These are phyloP conservation scores for Sebastes kiyomatsui DNA, from an alignment of 2,797 vertebrate species.

Conservation along the genomic window DNA sequence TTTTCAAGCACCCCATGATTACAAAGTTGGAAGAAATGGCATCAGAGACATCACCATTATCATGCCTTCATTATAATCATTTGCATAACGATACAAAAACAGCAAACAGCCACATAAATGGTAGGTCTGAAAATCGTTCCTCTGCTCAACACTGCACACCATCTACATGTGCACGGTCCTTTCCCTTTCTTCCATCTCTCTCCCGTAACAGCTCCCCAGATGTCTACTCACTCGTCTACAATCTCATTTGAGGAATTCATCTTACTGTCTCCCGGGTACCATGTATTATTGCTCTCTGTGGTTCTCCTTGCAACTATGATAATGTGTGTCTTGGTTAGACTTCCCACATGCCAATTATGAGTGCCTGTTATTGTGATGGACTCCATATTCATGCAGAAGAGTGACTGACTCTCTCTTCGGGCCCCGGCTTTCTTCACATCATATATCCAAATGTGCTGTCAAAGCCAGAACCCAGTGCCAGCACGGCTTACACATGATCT, in stretches of 20 bases:
- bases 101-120: conserved; percentile 27
- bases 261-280: conserved; percentile 70
- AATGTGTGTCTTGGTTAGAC: conserved; percentile 73
- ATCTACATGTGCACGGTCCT: conserved; percentile 15
- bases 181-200: conserved; percentile 35
- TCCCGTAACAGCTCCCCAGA: conserved; percentile 64
- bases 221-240: conserved; percentile 61
- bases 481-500: conserved; percentile 15
- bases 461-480: conserved; percentile 8
- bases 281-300: conserved; percentile 72
- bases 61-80: conserved; percentile 23
- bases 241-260: conserved; percentile 82
- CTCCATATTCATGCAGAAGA: conserved; percentile 43
- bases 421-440: conserved; percentile 22
- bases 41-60: conserved; percentile 16
- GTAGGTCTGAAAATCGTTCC: conserved; percentile 36
- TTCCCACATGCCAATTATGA: conserved; percentile 72
- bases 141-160: conserved; percentile 6
- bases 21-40: conserved; percentile 8
- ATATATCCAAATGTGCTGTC: conserved; percentile 36
- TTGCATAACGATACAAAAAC: conserved; percentile 13
- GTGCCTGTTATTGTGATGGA: conserved; percentile 70
- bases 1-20: conserved; percentile 11
- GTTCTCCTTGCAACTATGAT: conserved; percentile 76
- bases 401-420: conserved; percentile 20